Percentiles rank a stretch among this genome's conserved stretches.
Conservation (phyloP, 1,140 invertebrate species). For the Drosophila quadrilineata region DNA sequence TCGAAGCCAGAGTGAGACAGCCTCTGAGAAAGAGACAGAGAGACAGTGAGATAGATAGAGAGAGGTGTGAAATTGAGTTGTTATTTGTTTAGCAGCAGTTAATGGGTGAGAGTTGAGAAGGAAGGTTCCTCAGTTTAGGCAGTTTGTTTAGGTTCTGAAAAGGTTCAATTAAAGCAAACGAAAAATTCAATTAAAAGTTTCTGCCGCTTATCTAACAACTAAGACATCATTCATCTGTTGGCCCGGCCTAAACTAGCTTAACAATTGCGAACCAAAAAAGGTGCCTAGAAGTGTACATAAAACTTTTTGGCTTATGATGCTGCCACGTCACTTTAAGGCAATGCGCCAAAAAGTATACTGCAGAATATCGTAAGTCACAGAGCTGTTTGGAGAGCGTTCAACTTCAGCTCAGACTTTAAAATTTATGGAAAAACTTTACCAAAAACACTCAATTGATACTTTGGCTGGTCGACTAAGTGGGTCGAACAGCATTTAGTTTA, state of each 20-base stretch:
- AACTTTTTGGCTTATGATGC: constrained; percentile 42
- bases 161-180: constrained; percentile 21
- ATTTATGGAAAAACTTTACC: constrained; percentile 61
- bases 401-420: constrained; percentile 44
- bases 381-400: too few relatives aligned
- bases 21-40: not conserved
- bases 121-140: too few relatives aligned
- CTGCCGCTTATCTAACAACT: constrained; percentile 24
- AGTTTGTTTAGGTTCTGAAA: constrained; percentile 17
- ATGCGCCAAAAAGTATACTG: constrained; percentile 56
- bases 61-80: constrained; percentile 19
- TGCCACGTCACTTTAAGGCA: constrained; percentile 44
- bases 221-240: constrained; percentile 12
- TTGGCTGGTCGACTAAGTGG: constrained; percentile 1
- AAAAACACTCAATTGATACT: constrained; percentile 22
- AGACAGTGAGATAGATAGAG: not conserved
- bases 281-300: too few relatives aligned
- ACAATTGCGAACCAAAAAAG: constrained; percentile 20
- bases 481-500: constrained; percentile 37
- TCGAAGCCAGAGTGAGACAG: not conserved
- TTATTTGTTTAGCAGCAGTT: constrained; percentile 31
- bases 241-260: constrained; percentile 16
- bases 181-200: constrained; percentile 49
- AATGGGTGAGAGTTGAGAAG: not conserved
- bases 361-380: constrained; percentile 58